Evolutionary conservation across 2,113 vertebrate species (phyloP).

Genomic region (Albula goreensis): DNA sequence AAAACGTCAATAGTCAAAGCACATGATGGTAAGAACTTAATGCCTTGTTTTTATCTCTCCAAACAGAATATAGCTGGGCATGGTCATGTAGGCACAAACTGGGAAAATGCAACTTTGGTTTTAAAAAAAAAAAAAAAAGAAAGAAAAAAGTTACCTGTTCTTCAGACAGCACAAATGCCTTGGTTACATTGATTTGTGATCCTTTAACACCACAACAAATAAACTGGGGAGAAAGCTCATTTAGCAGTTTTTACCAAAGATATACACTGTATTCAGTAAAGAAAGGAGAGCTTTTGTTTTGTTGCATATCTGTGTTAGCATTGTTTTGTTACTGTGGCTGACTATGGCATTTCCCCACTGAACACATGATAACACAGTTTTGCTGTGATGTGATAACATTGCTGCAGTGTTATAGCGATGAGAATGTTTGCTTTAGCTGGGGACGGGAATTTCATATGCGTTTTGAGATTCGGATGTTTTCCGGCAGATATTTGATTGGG

Average conservation of each 20-base stretch:
- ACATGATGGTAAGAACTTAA: background rate
- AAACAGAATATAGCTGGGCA: conserved; percentile 12
- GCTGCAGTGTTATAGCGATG: background rate
- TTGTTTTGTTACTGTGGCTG: conserved; percentile 51
- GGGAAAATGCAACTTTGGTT: conserved; percentile 24
- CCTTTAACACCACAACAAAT: conserved; percentile 44
- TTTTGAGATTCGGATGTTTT: background rate
- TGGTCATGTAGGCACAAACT: conserved; percentile 39
- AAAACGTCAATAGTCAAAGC: background rate
- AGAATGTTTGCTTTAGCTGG: background rate
- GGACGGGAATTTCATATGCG: background rate
- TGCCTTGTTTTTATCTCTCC: conserved; percentile 27
- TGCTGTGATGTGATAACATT: conserved; percentile 1
- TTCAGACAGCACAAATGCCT: conserved; percentile 69
- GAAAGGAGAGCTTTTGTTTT: conserved; percentile 53
- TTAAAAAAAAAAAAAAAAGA: background rate
- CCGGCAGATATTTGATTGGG: background rate
- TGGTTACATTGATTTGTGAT: conserved; percentile 53
- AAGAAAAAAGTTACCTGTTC: background rate
- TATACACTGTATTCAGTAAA: conserved; percentile 67
- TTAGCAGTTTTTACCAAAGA: conserved; percentile 74
- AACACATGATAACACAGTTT: background rate
- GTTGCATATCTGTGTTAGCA: conserved; percentile 66
- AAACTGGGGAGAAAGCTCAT: background rate
- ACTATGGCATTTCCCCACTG: background rate